Base-by-base conservation (phyloP, 1,140 invertebrate species). In the Zaprionus capensis region DNA sequence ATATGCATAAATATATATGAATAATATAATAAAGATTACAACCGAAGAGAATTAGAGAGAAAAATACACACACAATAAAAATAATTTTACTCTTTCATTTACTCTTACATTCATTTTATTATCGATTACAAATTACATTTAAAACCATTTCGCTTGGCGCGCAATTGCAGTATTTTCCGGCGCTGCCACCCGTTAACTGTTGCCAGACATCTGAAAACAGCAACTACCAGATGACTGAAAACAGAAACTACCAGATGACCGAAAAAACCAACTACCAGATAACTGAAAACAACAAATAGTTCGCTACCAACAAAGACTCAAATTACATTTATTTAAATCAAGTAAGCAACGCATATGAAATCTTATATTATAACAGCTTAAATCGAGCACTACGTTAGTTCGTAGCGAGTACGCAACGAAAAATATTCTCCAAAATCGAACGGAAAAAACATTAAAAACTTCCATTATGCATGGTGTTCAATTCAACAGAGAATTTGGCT, bases 401-500 rank as follows among this genome's bases (percentile, higher is more conserved):
- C 24, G 20, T 22, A 24, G 11, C 46, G 1, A 24, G 5, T 22
- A 14, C 11, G n/a, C 46, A 26, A n/a, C 22, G n/a, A 56, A 14
- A 26, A 26, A 26, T 24, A 56, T 34, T 26, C 22, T 41, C 20
- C 0, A 22, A 61, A 61, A n/a, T 34, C 24, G 7, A 49, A 51
- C 20, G 12, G 17, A 49, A 46, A 58, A 2, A 14, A 49, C 5
- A 57, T 12, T 9, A 38, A 36, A n/a, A 20, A 56, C 22, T n/a
- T 17, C 24, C 61, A 84, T 88, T 79, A 28, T 71, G 17, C 46
- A 67, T 9, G 34, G 67, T 5, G 78, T 68, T 22, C 0, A 11
- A 1, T 81, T 75, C 92, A 99, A 99, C 92, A 97, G 99, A 71
- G 98, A 99, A 91, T 96, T 96, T 85, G 99, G 99, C 7, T 99